Evolutionary conservation across 2,888 invertebrate species (phyloP).

Genomic region (Gastrophysa polygoni): DNA sequence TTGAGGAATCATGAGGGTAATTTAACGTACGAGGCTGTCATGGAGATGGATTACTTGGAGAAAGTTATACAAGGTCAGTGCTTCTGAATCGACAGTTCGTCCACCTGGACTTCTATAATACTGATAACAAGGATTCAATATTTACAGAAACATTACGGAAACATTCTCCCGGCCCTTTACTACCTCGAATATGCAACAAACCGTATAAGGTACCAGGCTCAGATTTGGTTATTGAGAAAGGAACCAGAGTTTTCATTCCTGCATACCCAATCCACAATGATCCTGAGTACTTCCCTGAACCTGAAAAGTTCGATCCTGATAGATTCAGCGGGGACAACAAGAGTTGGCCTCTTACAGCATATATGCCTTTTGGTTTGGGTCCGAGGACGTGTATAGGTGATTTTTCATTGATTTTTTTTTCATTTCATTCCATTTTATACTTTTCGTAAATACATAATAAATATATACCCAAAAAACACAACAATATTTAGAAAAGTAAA

Average conservation of each 20-base stretch:
- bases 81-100: not conserved
- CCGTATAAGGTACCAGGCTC: constrained; percentile 40
- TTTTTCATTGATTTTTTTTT: too few relatives aligned
- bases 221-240: constrained; percentile 35
- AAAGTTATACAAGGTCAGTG: constrained; percentile 54
- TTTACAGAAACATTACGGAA: constrained; percentile 43
- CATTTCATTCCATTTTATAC: too few relatives aligned
- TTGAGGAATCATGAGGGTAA: constrained; percentile 34
- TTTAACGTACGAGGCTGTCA: constrained; percentile 41
- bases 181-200: constrained; percentile 39
- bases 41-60: constrained; percentile 54
- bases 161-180: constrained; percentile 36
- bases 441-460: too few relatives aligned
- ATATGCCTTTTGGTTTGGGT: constrained; percentile 63
- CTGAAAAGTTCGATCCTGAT: constrained; percentile 67
- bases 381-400: constrained; percentile 65
- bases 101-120: too few relatives aligned
- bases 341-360: constrained; percentile 55
- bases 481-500: too few relatives aligned
- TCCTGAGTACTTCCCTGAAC: constrained; percentile 58
- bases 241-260: constrained; percentile 35
- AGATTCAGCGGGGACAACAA: constrained; percentile 63
- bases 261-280: constrained; percentile 41
- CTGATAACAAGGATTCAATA: too few relatives aligned
- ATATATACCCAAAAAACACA: too few relatives aligned